Evolutionary conservation across 2,113 vertebrate genomes (phyloP).

Genomic region (Tursiops truncatus): DNA sequence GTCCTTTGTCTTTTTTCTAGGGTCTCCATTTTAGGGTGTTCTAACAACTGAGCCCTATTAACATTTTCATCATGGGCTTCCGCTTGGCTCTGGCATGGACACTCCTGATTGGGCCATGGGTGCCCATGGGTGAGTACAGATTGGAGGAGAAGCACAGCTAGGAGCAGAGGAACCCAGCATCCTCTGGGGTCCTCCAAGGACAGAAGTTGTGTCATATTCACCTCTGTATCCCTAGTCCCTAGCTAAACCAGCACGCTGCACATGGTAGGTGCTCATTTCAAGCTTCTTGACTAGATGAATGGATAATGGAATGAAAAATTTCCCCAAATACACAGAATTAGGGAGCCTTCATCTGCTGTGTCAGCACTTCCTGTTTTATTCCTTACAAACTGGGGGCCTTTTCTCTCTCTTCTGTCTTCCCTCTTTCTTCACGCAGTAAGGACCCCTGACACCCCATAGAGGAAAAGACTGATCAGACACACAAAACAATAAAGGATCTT

Average conservation of each 20-base stretch:
- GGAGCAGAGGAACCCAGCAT: neutral
- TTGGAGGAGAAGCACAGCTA: neutral
- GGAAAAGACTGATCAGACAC: neutral
- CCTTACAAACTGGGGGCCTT: neutral
- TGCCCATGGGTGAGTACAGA: conserved; percentile 59
- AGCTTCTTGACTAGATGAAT: neutral
- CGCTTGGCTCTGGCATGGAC: conserved; percentile 35
- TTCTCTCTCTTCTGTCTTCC: neutral
- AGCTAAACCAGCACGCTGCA: neutral
- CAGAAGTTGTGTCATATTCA: neutral
- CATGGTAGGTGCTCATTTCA: neutral
- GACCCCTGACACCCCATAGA: neutral
- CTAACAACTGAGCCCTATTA: neutral
- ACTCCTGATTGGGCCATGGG: conserved; percentile 48
- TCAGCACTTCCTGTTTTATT: neutral
- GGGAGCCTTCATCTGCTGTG: neutral
- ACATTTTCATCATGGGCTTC: conserved; percentile 42
- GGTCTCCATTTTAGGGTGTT: neutral
- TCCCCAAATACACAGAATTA: neutral
- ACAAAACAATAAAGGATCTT: neutral
- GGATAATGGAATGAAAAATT: neutral
- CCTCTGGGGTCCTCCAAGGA: neutral
- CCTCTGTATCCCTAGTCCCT: neutral
- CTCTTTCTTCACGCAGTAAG: conserved; percentile 24
- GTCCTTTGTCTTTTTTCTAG: conserved; percentile 46